phyloP scores from a whole-genome alignment of 2,888 invertebrate species.

The Ligdia adustata region DNA sequence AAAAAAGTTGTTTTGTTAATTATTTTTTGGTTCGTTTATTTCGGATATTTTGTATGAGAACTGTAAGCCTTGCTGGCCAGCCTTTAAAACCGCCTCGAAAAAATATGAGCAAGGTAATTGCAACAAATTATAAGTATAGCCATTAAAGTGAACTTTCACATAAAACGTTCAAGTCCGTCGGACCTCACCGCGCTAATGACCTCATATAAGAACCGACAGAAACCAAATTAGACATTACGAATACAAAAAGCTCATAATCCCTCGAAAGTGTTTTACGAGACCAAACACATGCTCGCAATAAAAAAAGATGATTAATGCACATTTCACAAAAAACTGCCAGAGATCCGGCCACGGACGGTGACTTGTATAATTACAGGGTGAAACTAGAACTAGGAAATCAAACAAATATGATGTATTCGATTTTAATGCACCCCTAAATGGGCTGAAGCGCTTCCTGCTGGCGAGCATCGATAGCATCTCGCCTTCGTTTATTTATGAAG shows the following conservation, averaged over 20 bases:
- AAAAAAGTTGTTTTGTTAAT: too few species aligned
- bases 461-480: constrained; percentile 72
- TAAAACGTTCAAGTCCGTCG: constrained; percentile 52
- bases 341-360: constrained; percentile 78
- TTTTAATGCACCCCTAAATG: constrained; percentile 85
- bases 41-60: too few species aligned
- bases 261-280: constrained; percentile 76
- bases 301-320: constrained; percentile 82
- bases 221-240: constrained; percentile 77
- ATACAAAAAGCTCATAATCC: constrained; percentile 72
- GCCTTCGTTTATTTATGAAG: constrained; percentile 74
- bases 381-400: constrained; percentile 83
- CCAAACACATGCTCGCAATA: constrained; percentile 79
- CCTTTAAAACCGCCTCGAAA: too few species aligned
- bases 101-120: constrained; percentile 3
- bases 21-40: too few species aligned
- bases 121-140: constrained; percentile 53
- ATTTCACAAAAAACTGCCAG: constrained; percentile 70
- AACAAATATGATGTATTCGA: constrained; percentile 85
- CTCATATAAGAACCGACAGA: constrained; percentile 67
- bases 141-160: constrained; percentile 56
- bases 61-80: too few species aligned
- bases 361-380: constrained; percentile 83
- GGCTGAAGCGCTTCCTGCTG: constrained; percentile 81
- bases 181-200: constrained; percentile 71